Base-by-base conservation (phyloP, 2,888 invertebrate species). In the Lasioglossum marginatum region DNA sequence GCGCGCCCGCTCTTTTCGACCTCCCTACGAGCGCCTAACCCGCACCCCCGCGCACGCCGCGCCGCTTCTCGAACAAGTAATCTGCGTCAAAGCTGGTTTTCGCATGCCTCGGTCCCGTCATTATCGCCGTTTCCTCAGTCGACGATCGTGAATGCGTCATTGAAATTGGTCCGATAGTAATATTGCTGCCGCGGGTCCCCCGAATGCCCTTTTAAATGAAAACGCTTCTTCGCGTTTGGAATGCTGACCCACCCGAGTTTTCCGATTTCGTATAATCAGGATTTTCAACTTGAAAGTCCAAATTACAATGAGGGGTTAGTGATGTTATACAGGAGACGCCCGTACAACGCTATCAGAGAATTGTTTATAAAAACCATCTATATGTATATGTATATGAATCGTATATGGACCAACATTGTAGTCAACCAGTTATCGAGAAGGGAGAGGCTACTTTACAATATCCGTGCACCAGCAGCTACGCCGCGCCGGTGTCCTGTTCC, bases 61-160 rank as follows among this genome's bases (percentile, higher is more conserved):
- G 16, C 10, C n/a, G 60, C 66, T 68, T 68, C 66, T 23, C 68
- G 37, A 71, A 83, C 83, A 76, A 83, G 83, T 83, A 82, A 83
- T 66, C 71, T 43, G 63, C 76, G 43, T 23, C 71, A 76, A 43
- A 82, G 71, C 37, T 40, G 68, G 19, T 37, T 37, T 68, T 68
- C 40, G 34, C 40, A 37, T 68, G 68, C 37, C 68, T 37, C 68
- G 23, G 68, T 23, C 37, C 68, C 40, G 66, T 66, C 68, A 40
- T 40, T 68, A 40, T 68, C 73, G 57, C 34, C 74, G 74, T 75
- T 80, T 43, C 66, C 37, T 71, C 71, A 40, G 74, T 31, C 74
- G 73, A 66, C 80, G 43, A 68, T 74, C 73, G 23, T 57, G 48
- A 79, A 40, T 52, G n/a, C 71, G 40, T 52, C 76, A 23, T 40